Base-by-base conservation (phyloP, 2,797 vertebrate species). In the Babyrousa celebensis region DNA sequence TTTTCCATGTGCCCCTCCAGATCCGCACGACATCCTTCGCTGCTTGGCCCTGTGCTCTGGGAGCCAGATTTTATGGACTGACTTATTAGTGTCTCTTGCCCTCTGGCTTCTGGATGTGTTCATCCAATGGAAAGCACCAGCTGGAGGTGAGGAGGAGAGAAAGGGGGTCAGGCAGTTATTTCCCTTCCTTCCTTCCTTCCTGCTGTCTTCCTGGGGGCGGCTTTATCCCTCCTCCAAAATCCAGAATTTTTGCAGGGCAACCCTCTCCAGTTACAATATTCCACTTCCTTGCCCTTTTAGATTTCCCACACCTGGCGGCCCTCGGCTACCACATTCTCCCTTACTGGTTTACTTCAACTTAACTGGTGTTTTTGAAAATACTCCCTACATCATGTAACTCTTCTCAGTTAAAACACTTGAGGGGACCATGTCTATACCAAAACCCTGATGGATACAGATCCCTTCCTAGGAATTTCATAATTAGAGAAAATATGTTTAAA, bases 51-150 rank as follows among this genome's bases (percentile, higher is more conserved):
- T 58, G 12, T 29, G 21, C n/a, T 10, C 74, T 21, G 1, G 32
- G 62, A 62, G 12, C 62, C 15, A 58, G 58, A 29, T 32, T 96
- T 97, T 83, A 95, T 65, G 58, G 52, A 90, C 77, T 94, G 12
- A 43, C 78, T 84, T 82, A n/a, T 32, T 63, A 63, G 27, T 6
- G 32, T 95, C 14, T 54, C 25, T 88, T 91, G 11, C 23, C 25
- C 40, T 91, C 80, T 88, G 52, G 27, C 16, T 94, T 85, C 56
- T 92, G 58, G 14, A 54, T 87, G 18, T 95, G n/a, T 83, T 92
- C 17, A 54, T 14, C 72, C 56, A 58, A 16, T 80, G 40, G 23
- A 27, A 67, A 88, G 52, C 91, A 20, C 52, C 65, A 78, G 11
- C 48, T 94, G 75, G n/a, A 95, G 5, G 56, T 75, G 5, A 62